Evolutionary conservation across 2,888 invertebrate genomes (phyloP).

Genomic region (Stratiomys singularior): DNA sequence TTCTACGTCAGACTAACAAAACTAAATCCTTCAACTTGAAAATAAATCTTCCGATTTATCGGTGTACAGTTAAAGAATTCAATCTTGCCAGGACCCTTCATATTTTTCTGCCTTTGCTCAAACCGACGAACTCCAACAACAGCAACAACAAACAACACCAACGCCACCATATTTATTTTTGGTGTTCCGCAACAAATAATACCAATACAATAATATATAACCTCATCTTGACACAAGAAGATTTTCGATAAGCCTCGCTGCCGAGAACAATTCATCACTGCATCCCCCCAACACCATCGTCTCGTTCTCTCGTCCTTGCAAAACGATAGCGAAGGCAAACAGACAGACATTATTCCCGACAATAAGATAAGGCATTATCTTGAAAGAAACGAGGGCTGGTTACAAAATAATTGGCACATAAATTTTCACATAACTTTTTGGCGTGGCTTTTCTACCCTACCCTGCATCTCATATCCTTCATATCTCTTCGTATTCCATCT

Average conservation of each 20-base stretch:
- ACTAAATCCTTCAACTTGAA: too few relatives aligned
- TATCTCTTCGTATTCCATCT: not conserved
- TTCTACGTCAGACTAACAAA: too few relatives aligned
- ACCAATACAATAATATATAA: slow-evolving; percentile 9
- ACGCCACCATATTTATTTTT: slow-evolving; percentile 1
- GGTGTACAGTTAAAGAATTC: not conserved
- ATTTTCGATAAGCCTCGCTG: slow-evolving; percentile 21
- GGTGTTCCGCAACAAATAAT: not conserved
- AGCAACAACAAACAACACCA: not conserved
- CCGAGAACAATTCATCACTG: slow-evolving; percentile 25
- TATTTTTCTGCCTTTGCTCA: not conserved
- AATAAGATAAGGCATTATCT: slow-evolving; percentile 16
- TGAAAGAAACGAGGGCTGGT: slow-evolving; percentile 22
- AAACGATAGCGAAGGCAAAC: not conserved
- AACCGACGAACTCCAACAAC: not conserved
- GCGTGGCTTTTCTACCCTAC: not conserved
- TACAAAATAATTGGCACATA: slow-evolving; percentile 44
- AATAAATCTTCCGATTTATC: too few relatives aligned
- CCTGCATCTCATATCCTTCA: not conserved
- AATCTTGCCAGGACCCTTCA: not conserved
- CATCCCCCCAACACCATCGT: not conserved
- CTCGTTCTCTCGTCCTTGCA: not conserved
- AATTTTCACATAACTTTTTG: slow-evolving; percentile 39
- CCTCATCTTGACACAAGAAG: slow-evolving; percentile 13
- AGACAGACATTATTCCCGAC: not conserved